Evolutionary conservation across 2,888 invertebrate species (phyloP).

Genomic region (Gnatocerus cornutus): DNA sequence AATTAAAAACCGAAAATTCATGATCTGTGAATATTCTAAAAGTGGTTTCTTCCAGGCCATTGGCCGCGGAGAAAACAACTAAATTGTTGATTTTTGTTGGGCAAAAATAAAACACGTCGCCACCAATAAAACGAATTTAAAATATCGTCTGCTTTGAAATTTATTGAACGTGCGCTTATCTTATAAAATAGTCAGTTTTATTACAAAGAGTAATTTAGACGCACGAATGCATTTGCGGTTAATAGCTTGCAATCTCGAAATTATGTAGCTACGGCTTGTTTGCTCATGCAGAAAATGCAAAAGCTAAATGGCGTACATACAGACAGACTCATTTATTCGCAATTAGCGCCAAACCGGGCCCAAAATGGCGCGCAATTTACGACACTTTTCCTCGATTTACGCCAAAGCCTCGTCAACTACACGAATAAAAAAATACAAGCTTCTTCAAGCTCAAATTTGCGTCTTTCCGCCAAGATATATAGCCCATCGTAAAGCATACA

Average conservation of each 20-base stretch:
- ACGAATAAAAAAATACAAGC: too few relatives aligned
- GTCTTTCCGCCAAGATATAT: constrained; percentile 53
- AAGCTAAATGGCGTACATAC: constrained; percentile 7
- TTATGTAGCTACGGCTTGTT: constrained; percentile 29
- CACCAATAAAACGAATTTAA: constrained; percentile 20
- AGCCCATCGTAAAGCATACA: constrained; percentile 55
- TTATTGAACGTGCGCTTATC: constrained; percentile 39
- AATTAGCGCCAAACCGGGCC: constrained; percentile 1
- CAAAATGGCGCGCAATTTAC: neutral
- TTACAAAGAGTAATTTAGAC: constrained; percentile 33
- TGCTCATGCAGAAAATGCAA: constrained; percentile 31
- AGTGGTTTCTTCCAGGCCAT: constrained; percentile 58
- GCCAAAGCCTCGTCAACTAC: too few relatives aligned
- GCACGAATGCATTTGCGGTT: constrained; percentile 39
- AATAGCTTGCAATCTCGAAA: constrained; percentile 35
- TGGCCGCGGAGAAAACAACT: constrained; percentile 58
- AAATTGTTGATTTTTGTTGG: constrained; percentile 51
- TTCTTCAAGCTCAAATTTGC: constrained; percentile 6
- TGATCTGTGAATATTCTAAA: constrained; percentile 58
- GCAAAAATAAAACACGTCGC: constrained; percentile 39
- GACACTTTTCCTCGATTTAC: too few relatives aligned
- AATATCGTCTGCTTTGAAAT: constrained; percentile 19
- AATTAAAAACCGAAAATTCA: constrained; percentile 53
- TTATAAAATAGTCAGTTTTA: constrained; percentile 29
- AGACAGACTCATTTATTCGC: neutral